Evolutionary conservation across 2,797 vertebrate genomes (phyloP).

Genomic region (Sylvia borin): DNA sequence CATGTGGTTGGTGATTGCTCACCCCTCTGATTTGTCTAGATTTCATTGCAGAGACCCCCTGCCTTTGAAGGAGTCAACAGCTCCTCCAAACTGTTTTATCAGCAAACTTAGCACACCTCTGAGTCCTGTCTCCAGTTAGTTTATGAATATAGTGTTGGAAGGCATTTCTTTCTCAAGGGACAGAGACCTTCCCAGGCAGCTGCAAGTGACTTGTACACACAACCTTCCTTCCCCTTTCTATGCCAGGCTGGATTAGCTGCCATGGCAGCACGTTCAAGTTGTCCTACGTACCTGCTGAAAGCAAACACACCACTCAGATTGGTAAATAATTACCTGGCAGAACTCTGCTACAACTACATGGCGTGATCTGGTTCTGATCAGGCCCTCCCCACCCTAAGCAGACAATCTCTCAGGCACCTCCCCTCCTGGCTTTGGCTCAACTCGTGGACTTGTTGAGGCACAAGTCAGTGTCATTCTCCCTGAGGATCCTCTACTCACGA

Average conservation of each 20-base stretch:
- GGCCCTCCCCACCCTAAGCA: not conserved
- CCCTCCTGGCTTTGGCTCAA: not conserved
- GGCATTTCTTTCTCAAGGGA: not conserved
- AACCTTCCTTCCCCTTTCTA: not conserved
- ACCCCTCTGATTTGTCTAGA: not conserved
- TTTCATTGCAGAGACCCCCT: not conserved
- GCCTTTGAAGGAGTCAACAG: not conserved
- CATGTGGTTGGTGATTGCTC: not conserved
- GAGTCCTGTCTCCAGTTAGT: not conserved
- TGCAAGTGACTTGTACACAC: not conserved
- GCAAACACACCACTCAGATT: conserved; percentile 7
- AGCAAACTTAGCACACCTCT: not conserved
- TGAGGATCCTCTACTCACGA: not conserved
- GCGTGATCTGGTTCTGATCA: not conserved
- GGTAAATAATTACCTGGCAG: conserved; percentile 38
- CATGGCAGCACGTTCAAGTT: conserved; percentile 10
- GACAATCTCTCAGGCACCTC: not conserved
- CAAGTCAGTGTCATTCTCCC: not conserved
- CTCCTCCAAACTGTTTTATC: not conserved
- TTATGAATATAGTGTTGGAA: not conserved
- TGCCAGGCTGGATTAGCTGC: conserved; percentile 43
- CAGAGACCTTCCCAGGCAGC: not conserved
- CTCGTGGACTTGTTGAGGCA: not conserved
- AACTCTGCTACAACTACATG: not conserved
- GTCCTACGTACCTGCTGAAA: not conserved